Evolutionary conservation across 2,888 invertebrate species (phyloP).

Genomic region (Eupithecia tripunctaria): DNA sequence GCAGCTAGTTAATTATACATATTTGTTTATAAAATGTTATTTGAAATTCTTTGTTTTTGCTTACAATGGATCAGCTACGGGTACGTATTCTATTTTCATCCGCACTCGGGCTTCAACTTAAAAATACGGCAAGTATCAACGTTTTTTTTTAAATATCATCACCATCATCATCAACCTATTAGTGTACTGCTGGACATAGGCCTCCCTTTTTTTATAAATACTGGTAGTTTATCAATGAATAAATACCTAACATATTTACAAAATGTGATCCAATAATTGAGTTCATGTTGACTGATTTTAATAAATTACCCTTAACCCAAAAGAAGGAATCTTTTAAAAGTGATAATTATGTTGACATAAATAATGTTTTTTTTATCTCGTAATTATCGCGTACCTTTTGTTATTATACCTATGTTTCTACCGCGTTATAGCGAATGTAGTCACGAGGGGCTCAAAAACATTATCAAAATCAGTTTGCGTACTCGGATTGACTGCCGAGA

Average conservation of each 20-base stretch:
- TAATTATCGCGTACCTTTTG: no score
- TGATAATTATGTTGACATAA: no score
- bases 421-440: no score
- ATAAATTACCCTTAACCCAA: neutral
- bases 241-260: neutral
- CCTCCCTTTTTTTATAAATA: no score
- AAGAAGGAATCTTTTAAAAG: neutral
- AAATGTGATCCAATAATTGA: neutral
- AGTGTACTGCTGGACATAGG: no score
- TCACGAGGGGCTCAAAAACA: no score
- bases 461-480: no score
- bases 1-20: neutral
- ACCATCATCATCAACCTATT: no score
- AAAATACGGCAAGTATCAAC: constrained; percentile 41
- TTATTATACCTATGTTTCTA: no score
- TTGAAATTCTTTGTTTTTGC: constrained; percentile 54
- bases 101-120: constrained; percentile 41
- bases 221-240: constrained; percentile 9
- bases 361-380: no score
- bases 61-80: constrained; percentile 71
- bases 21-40: neutral
- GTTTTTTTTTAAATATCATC: no score
- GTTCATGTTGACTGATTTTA: neutral
- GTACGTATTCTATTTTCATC: constrained; percentile 61
- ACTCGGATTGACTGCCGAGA: no score